Base-by-base conservation (phyloP, 2,888 invertebrate species). In the Drosophila peninsularis region DNA sequence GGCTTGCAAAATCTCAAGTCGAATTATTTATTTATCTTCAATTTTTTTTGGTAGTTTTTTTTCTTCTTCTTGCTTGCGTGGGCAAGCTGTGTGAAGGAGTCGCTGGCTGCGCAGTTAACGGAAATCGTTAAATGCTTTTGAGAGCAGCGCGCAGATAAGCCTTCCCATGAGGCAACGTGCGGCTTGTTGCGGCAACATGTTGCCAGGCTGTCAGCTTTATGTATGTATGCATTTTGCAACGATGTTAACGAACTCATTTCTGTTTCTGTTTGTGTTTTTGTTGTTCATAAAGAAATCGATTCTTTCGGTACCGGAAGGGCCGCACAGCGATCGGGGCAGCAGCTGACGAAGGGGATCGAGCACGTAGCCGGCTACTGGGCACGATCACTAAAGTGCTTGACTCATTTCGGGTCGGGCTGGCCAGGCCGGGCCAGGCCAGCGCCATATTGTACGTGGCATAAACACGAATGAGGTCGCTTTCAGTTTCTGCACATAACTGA, bases 91-190 rank as follows among this genome's bases (percentile, higher is more conserved):
- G 77, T 61, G 80, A 71, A 80, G 77, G 76, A 79, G 79, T 66
- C 47, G 32, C 53, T 62, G 64, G 49, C 61, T 75, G 53, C 50
- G 37, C 56, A 58, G 58, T 61, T 71, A 71, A 72, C 86, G 88
- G 89, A 89, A 86, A 89, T 85, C 85, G 73, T 86, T 82, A 74
- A 86, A 80, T 71, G 69, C 69, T 82, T 60, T 58, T 49, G 44
- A 65, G 53, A 30, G 53, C 56, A 53, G 49, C 37, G 34, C 42
- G 24, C 39, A 41, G 68, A 80, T 44, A 56, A 41, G 71, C 62
- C 55, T 19, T 19, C 54, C 47, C 52, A 62, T 62, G 68, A 42
- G 58, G 55, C 75, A 64, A 56, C 65, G 53, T 45, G 42, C 32
- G 32, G 50, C 36, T n/a, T 30, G 50, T 79, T 87, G 75, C 71